Evolutionary conservation across 2,113 vertebrate genomes (phyloP), one percentile per base, ranked within the genome.

Genomic region (Fukomys damarensis): DNA sequence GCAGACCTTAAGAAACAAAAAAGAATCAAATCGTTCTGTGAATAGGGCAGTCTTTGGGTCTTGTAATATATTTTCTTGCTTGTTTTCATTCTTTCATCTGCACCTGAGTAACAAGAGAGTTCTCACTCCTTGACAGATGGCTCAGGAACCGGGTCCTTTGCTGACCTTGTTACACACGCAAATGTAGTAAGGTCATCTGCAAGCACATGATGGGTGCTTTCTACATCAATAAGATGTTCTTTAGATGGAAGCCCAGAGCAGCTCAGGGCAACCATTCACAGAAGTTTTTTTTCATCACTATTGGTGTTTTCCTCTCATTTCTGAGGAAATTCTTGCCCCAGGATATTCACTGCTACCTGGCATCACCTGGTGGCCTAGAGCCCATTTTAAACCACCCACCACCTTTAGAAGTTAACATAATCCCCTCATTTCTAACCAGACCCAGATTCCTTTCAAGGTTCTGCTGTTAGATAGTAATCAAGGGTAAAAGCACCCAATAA

Each of bases 51-150:
- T 76, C 52, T 61, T 2, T n/a, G 19, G 65, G 65, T 17, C 43
- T 92, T 35, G 70, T 26, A 16, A 85, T 86, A 88, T n/a, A 80
- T 91, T 49, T 90, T 92, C 35, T 89, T 54, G 12, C 30, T 65
- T 84, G 7, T 41, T 85, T 79, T 89, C 43, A 90, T 91, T 92
- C 41, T 94, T 76, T 61, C 88, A 46, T 46, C 58, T 93, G 52
- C 9, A 32, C 86, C 30, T 54, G 30, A n/a, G 30, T n/a, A 43
- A 58, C 6, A 74, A 28, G 5, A 2, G 3, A 8, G 6, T 63
- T 86, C 94, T 63, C 32, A 72, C 2, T 10, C 19, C 35, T 43
- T 61, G 65, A 56, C 2, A 20, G 30, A 61, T 68, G 32, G 28
- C 24, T 8, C 68, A 22, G 80, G n/a, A 79, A 22, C 24, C 41